A percentile compares a stretch with the other conserved stretches of the same genome.
These are phyloP conservation scores for Dreissena polymorpha DNA, from an alignment of 1,140 invertebrate species.

Conservation along the genomic window DNA sequence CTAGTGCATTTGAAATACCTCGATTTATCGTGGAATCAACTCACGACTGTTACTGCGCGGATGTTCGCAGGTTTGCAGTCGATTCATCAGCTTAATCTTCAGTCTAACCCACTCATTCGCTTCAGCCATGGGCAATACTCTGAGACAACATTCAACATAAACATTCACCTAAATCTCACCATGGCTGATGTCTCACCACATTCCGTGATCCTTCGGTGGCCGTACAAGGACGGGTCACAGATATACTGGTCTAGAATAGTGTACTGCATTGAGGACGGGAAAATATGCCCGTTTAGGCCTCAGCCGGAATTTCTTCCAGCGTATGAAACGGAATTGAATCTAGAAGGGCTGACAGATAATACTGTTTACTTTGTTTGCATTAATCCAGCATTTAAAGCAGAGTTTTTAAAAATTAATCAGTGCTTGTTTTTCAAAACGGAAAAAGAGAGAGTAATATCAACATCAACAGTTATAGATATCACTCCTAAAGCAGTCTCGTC, in stretches of 20 bases:
- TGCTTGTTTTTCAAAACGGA: slow-evolving; percentile 42
- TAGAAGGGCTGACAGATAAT: slow-evolving; percentile 18
- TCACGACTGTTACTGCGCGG: slow-evolving; percentile 9
- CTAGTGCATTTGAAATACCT: slow-evolving; percentile 50
- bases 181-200: slow-evolving; percentile 21
- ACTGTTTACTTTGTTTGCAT: slow-evolving; percentile 57
- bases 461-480: slow-evolving; percentile 9
- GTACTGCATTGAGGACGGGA: slow-evolving; percentile 33
- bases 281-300: slow-evolving; percentile 31
- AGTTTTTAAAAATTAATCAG: slow-evolving; percentile 36
- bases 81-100: slow-evolving; percentile 35
- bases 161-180: slow-evolving; percentile 51
- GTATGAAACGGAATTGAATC: slow-evolving; percentile 33
- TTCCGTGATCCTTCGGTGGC: slow-evolving; percentile 45
- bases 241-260: slow-evolving; percentile 57
- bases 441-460: slow-evolving; percentile 6
- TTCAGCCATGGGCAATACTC: slow-evolving; percentile 33
- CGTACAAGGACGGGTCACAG: slow-evolving; percentile 52
- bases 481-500: slow-evolving; percentile 4
- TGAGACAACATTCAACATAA: not conserved
- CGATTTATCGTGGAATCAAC: slow-evolving; percentile 53
- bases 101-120: slow-evolving; percentile 44
- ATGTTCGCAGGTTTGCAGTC: slow-evolving; percentile 42
- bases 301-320: slow-evolving; percentile 48
- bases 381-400: slow-evolving; percentile 49